A percentile compares a stretch with the other conserved stretches of the same genome.
Conservation (phyloP, 2,113 vertebrate species). For the Anarhynchus alexandrinus region DNA sequence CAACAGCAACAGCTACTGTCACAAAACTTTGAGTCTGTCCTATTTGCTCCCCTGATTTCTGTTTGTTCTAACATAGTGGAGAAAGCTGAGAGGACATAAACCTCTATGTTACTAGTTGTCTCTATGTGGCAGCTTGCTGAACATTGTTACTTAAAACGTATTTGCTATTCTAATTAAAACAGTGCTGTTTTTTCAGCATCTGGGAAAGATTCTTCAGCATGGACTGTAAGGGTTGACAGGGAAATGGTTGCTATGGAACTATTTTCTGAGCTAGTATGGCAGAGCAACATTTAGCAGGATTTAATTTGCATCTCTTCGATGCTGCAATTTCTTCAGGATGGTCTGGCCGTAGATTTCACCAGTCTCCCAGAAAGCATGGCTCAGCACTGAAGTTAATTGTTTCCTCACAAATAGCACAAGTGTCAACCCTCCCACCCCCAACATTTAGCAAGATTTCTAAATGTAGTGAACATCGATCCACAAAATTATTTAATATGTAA, state of each 20-base stretch:
- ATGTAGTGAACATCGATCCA: neutral
- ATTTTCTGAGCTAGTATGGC: neutral
- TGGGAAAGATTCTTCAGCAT: neutral
- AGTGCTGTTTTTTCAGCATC: neutral
- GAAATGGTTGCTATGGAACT: conserved; percentile 50
- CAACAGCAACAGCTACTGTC: neutral
- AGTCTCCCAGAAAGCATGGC: neutral
- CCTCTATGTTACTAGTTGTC: neutral
- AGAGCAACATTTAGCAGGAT: conserved; percentile 1
- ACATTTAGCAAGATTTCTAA: neutral
- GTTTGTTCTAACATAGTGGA: neutral
- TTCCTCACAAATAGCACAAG: neutral
- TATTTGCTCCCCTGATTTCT: neutral
- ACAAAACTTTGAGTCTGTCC: neutral
- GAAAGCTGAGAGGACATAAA: neutral
- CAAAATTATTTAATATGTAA: neutral
- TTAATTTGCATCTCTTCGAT: conserved; percentile 21
- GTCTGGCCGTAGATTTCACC: neutral
- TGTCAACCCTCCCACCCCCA: neutral
- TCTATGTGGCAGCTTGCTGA: neutral
- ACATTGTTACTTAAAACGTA: neutral
- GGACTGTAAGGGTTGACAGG: neutral
- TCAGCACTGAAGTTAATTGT: neutral
- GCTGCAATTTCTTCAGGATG: neutral
- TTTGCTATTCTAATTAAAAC: neutral